phyloP scores from a whole-genome alignment of 2,797 vertebrate species.

The Stomatorhinus walkeri region DNA sequence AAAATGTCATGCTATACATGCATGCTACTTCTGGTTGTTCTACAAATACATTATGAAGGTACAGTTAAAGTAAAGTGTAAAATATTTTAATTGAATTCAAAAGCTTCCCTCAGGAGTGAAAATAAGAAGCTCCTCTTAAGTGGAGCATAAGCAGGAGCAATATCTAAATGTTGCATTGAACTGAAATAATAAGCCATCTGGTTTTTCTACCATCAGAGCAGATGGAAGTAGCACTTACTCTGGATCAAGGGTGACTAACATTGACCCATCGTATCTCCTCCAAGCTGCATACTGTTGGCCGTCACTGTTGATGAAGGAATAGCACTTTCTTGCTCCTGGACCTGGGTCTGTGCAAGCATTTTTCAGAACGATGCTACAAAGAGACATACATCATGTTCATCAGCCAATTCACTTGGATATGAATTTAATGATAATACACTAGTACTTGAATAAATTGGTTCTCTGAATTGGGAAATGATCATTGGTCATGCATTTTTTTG shows the following conservation, averaged over 20 bases:
- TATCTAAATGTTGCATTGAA: not conserved
- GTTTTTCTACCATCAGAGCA: not conserved
- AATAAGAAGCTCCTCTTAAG: not conserved
- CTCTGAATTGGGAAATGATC: not conserved
- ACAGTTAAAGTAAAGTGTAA: not conserved
- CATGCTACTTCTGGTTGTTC: not conserved
- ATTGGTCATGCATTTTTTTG: not conserved
- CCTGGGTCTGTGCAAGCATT: no score
- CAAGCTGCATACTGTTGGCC: constrained; percentile 50
- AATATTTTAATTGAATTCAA: not conserved
- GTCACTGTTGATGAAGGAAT: constrained; percentile 24
- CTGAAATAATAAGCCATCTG: not conserved
- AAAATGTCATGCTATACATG: not conserved
- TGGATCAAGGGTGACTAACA: constrained; percentile 32
- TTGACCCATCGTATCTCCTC: constrained; percentile 59
- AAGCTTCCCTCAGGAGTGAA: not conserved
- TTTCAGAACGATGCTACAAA: not conserved
- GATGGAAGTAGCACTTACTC: constrained; percentile 20
- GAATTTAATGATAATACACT: not conserved
- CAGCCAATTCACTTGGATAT: not conserved
- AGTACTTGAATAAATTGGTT: not conserved
- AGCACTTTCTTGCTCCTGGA: constrained; percentile 22
- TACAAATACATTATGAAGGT: not conserved
- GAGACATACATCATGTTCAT: not conserved
- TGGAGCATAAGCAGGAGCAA: not conserved